Conservation (phyloP, 2,797 vertebrate genomes). For the Tokudaia tokunoshimensis region DNA sequence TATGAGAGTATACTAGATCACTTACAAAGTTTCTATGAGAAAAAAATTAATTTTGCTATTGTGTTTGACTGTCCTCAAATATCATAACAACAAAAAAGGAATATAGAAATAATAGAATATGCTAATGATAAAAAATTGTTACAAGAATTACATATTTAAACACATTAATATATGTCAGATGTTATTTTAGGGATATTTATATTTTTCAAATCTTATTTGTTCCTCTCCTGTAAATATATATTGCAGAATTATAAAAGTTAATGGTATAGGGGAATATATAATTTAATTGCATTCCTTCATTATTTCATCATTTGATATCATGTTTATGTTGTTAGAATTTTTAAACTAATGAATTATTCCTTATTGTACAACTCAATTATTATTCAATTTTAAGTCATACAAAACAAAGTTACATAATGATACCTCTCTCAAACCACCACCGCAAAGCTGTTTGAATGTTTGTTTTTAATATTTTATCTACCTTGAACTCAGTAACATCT, state of each 20-base stretch:
- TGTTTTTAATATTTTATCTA: not conserved
- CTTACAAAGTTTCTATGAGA: not conserved
- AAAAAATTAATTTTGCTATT: slow-evolving; percentile 16
- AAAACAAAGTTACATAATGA: slow-evolving; percentile 20
- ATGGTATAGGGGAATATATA: not conserved
- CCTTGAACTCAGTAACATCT: not conserved
- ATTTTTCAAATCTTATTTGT: slow-evolving; percentile 19
- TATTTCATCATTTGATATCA: slow-evolving; percentile 16
- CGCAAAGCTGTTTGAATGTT: not conserved
- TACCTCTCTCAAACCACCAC: not conserved
- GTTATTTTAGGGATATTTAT: slow-evolving; percentile 32
- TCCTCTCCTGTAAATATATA: slow-evolving; percentile 6
- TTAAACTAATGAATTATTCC: not conserved
- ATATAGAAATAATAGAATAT: slow-evolving; percentile 1
- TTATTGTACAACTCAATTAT: slow-evolving; percentile 13
- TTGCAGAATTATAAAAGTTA: slow-evolving; percentile 46
- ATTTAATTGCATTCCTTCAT: not conserved
- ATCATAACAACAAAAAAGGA: slow-evolving; percentile 25
- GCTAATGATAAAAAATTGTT: slow-evolving; percentile 11
- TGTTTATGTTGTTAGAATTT: slow-evolving; percentile 3
- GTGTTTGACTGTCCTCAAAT: slow-evolving; percentile 12
- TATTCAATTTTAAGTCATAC: not conserved
- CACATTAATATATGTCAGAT: slow-evolving; percentile 31
- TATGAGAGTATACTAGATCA: not conserved
- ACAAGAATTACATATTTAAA: not conserved